Percentiles rank a stretch among this genome's conserved stretches.
These are phyloP conservation scores for Phenganax stokvisi DNA, from an alignment of 92 coral and sea anemone species.

Conservation along the genomic window DNA sequence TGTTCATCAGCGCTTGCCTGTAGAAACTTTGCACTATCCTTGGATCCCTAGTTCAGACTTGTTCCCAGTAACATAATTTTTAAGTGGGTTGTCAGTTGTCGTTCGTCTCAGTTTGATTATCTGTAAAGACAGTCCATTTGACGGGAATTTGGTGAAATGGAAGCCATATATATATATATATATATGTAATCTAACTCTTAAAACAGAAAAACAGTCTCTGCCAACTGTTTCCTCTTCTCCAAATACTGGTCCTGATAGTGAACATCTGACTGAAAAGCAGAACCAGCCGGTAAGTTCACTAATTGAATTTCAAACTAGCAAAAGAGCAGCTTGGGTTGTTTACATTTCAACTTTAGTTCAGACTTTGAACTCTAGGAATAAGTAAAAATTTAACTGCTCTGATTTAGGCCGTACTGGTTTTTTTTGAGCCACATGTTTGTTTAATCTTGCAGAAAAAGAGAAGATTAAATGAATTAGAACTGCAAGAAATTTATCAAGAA, in stretches of 20 bases:
- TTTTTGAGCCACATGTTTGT: not conserved
- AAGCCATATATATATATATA: too few species aligned
- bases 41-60: too few species aligned
- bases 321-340: not conserved
- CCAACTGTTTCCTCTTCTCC: conserved; percentile 25
- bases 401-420: not conserved
- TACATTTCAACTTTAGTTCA: too few species aligned
- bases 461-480: conserved; percentile 17
- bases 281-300: conserved; percentile 4
- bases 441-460: conserved; percentile 17
- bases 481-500: conserved; percentile 39
- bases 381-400: not conserved
- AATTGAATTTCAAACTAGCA: not conserved
- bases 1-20: too few species aligned
- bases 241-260: conserved; percentile 1
- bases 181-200: not conserved
- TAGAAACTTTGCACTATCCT: too few species aligned
- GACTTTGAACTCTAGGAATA: too few species aligned
- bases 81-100: too few species aligned
- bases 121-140: too few species aligned
- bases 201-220: conserved; percentile 10
- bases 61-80: too few species aligned
- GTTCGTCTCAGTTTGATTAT: too few species aligned
- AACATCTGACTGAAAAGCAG: not conserved
- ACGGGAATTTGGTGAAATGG: too few species aligned